Evolutionary conservation across 2,113 vertebrate genomes (phyloP), one percentile per base, ranked within the genome.

Genomic region (Caloenas nicobarica): DNA sequence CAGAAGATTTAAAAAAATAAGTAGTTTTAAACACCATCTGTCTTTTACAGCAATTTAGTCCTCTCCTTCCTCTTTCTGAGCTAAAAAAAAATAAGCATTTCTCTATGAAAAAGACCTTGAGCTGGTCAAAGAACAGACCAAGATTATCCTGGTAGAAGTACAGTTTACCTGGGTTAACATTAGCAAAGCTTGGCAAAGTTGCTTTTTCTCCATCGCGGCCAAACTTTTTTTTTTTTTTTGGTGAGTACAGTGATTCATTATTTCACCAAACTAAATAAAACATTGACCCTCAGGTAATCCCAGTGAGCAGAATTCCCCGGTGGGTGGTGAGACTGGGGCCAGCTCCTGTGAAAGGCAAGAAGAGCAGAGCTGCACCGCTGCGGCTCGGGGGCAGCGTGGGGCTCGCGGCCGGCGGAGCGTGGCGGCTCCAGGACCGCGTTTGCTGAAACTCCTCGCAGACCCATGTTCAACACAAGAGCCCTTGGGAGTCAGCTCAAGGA

Each of bases 181-280:
- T 42, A 84, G 61, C 78, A 68, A 88, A 66, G 18, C 58, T 83
- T 84, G 38, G 46, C 88, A 90, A 79, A 96, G 66, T 57, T 69
- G 28, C 65, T 88, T 83, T 90, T 92, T 84, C 51, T 80, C 31
- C 10, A 5, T 42, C 66, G 65, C 76, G 91, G 76, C 77, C 73
- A 84, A 64, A 44, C 17, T 10, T 46, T 38, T 36, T 53, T 34
- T 34, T 13, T 79, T 42, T 44, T 44, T 44, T 46, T 46, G 18
- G 38, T 17, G n/a, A 76, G 58, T 68, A n/a, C 68, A 48, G 6
- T 74, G 2, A 2, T 81, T 88, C 16, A 31, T 84, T 81, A 68
- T 91, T 90, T 93, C 65, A 84, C 64, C 83, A 83, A 40, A 81
- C 42, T 58, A 93, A 94, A 90, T 81, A 86, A 81, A 89, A 88